Evolutionary conservation across 1,140 invertebrate species (phyloP), one percentile per base, ranked within the genome.

Genomic region (Akabosia matsudoensis): DNA sequence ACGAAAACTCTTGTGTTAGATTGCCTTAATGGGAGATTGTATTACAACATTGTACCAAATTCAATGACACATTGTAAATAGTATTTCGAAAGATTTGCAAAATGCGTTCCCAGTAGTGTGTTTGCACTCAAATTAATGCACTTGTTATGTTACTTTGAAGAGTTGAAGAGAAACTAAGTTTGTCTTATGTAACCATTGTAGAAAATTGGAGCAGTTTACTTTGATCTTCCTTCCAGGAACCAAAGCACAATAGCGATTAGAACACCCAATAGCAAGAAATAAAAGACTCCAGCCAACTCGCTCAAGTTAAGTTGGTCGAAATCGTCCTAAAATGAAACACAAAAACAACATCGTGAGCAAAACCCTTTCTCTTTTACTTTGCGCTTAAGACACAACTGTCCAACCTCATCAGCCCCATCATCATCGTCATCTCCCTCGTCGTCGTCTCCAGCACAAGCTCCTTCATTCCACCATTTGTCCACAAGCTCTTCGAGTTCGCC

Each of bases 381-480:
- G 18, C 18, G 10, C 34, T 52, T 33, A 4, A 18, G 18, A n/a
- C n/a, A n/a, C n/a, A n/a, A n/a, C n/a, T n/a, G 18, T 22, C 24
- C 13, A 22, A 51, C 34, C 37, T 72, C 70, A 45, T 45, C 70
- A 4, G 70, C 33, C 7, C 33, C 67, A 13, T 18, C 54, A 51
- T 51, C 74, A 33, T 64, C 74, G 28, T 74, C 74, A 37, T 74
- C 45, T 31, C 24, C 70, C 24, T 61, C 78, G 7, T 70, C 33
- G 54, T 78, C 72, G 10, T 74, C 71, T 70, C 73, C 78, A n/a
- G 64, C 26, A 61, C 78, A 79, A 70, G 73, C 72, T 16, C 71
- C 71, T 1, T 95, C 93, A 84, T 91, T 93, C 94, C 94, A 94
- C 96, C 96, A 97, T 87, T 93, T 94, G 82, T 94, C 93, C 85